Conservation (phyloP, 2,797 vertebrate genomes). For the Spheniscus humboldti region DNA sequence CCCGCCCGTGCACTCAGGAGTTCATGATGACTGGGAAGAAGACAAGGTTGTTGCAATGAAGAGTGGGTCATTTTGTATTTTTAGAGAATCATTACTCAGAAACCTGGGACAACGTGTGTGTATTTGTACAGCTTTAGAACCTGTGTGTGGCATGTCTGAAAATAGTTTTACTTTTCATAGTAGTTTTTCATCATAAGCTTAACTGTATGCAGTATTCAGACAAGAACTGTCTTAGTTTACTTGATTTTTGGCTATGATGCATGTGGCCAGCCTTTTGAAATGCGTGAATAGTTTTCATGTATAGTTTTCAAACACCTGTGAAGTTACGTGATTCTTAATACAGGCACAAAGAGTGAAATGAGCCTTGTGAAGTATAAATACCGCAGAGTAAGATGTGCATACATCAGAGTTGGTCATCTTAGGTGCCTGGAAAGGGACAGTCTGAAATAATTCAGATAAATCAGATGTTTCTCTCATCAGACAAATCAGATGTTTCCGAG, state of each 20-base stretch:
- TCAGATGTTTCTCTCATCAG: background rate
- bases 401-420: background rate
- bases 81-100: background rate
- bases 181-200: background rate
- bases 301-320: background rate
- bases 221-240: background rate
- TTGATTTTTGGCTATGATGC: background rate
- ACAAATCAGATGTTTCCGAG: background rate
- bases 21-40: background rate
- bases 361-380: background rate
- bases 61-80: background rate
- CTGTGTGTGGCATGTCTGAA: background rate
- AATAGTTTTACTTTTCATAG: background rate
- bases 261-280: background rate
- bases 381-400: background rate
- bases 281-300: accelerated
- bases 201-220: background rate
- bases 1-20: background rate
- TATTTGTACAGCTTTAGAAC: background rate
- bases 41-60: background rate
- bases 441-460: background rate
- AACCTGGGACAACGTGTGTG: background rate
- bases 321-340: background rate
- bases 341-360: background rate
- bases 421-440: background rate